These are phyloP conservation scores for Catharus minimus DNA, from an alignment of 2,113 vertebrate genomes.

Conservation along the genomic window DNA sequence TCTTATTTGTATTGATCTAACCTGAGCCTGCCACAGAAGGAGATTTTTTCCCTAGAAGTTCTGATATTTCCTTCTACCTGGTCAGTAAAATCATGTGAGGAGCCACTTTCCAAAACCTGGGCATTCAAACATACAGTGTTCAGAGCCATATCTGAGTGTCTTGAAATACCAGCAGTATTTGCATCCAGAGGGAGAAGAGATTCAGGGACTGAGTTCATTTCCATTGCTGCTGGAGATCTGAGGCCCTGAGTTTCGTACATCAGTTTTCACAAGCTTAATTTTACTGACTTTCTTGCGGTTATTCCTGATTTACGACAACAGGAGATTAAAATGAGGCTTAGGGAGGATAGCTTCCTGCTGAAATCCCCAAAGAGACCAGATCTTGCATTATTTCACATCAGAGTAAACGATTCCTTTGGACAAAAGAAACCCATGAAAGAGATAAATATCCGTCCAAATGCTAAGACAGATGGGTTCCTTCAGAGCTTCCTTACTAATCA, in stretches of 20 bases:
- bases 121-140: background rate
- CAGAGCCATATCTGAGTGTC: background rate
- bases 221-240: background rate
- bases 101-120: background rate
- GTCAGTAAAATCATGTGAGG: background rate
- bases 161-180: background rate
- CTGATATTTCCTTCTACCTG: background rate
- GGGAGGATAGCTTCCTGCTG: constrained; percentile 38
- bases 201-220: background rate
- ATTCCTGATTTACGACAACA: constrained; percentile 37
- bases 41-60: fast-evolving
- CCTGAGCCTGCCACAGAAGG: background rate
- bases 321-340: constrained; percentile 39
- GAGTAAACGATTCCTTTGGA: constrained; percentile 28
- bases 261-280: constrained; percentile 28
- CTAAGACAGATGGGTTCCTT: constrained; percentile 35
- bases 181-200: background rate
- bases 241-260: background rate
- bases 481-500: constrained; percentile 33
- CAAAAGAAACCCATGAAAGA: constrained; percentile 50
- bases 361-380: constrained; percentile 25
- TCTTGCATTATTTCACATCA: constrained; percentile 47
- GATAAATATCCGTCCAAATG: constrained; percentile 38
- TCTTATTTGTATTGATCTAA: background rate
- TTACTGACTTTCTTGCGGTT: constrained; percentile 31